Percentiles rank a stretch among this genome's conserved stretches.
These are phyloP conservation scores for Corydoras sp. DNA, from an alignment of 2,113 vertebrate genomes.

Conservation along the genomic window DNA sequence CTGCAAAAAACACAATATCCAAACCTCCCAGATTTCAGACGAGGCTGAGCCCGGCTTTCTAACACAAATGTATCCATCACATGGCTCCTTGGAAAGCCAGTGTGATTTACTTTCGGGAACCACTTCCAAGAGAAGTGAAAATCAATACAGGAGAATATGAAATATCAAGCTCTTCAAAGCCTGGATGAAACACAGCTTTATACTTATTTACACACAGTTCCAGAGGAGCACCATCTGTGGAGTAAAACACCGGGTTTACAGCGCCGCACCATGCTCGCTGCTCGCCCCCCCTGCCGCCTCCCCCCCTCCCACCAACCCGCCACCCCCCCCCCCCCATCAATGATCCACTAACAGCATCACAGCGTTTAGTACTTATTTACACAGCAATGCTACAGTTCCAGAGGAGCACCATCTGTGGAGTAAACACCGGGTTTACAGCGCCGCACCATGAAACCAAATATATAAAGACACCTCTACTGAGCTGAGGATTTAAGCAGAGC, in stretches of 20 bases:
- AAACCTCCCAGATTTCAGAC: slow-evolving; percentile 44
- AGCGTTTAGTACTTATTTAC: not conserved
- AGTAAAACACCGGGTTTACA: too few species aligned
- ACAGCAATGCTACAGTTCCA: not conserved
- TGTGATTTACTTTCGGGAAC: slow-evolving; percentile 47
- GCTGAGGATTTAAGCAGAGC: too few species aligned
- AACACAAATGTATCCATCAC: slow-evolving; percentile 52
- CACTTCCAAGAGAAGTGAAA: slow-evolving; percentile 44
- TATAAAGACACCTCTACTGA: too few species aligned
- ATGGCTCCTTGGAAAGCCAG: slow-evolving; percentile 46
- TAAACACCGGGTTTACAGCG: too few species aligned
- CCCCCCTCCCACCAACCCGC: not conserved
- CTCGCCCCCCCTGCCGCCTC: not conserved
- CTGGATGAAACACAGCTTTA: not conserved
- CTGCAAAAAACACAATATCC: slow-evolving; percentile 54
- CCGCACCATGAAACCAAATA: too few species aligned
- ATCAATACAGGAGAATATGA: slow-evolving; percentile 44
- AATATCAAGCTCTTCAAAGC: slow-evolving; percentile 18
- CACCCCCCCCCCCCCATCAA: not conserved
- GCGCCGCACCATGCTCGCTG: not conserved
- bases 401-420: too few species aligned
- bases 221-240: too few species aligned
- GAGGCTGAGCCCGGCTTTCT: slow-evolving; percentile 44
- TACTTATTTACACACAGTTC: not conserved
- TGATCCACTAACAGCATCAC: not conserved